A percentile compares a stretch with the other conserved stretches of the same genome.
These are phyloP conservation scores for Chydorus sphaericus DNA, from an alignment of 2,888 invertebrate species.

Conservation along the genomic window DNA sequence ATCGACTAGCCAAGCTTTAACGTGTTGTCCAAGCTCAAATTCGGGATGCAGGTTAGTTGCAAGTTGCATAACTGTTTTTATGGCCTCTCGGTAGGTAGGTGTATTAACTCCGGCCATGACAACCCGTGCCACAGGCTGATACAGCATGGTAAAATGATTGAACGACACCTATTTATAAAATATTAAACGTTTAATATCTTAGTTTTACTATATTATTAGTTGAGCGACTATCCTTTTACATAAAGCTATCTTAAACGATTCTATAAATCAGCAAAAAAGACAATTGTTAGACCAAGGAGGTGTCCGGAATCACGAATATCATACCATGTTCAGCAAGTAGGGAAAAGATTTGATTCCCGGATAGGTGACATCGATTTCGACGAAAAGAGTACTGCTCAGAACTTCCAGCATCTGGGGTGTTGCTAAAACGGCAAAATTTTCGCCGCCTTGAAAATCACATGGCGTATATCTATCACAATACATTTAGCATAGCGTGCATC, in stretches of 20 bases:
- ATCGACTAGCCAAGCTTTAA: neutral
- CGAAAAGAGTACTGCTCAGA: neutral
- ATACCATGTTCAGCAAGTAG: neutral
- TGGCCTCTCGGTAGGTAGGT: neutral
- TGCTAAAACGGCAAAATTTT: neutral
- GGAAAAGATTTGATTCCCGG: neutral
- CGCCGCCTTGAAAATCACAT: neutral
- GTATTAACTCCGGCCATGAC: neutral
- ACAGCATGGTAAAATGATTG: neutral
- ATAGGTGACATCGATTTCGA: neutral
- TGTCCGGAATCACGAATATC: too few relatives aligned
- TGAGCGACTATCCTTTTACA: too few relatives aligned
- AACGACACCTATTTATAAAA: too few relatives aligned
- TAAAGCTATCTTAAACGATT: too few relatives aligned
- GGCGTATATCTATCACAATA: neutral
- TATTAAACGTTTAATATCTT: too few relatives aligned
- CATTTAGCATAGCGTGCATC: neutral
- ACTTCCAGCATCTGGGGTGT: neutral
- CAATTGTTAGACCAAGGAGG: too few relatives aligned
- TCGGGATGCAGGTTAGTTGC: neutral
- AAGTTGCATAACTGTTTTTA: neutral
- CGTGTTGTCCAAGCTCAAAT: neutral
- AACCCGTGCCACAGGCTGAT: neutral
- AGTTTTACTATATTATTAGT: too few relatives aligned
- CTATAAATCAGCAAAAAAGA: too few relatives aligned